These are phyloP conservation scores for Desmodus rotundus DNA, from an alignment of 2,113 vertebrate genomes.

Conservation along the genomic window DNA sequence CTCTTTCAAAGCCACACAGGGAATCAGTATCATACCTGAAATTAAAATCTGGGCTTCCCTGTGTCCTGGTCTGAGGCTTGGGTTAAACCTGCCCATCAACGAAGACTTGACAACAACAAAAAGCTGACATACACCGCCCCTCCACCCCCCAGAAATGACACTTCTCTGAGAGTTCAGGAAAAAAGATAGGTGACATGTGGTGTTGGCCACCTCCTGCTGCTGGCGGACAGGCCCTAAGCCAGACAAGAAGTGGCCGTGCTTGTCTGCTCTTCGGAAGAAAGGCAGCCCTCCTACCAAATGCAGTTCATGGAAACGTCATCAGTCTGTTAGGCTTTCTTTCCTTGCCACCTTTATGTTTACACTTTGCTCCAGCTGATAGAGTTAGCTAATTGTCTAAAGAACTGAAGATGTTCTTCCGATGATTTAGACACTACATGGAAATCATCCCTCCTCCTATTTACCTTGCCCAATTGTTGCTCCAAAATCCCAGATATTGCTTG, in stretches of 20 bases:
- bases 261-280: not conserved
- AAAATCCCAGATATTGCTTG: not conserved
- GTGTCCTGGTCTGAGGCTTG: not conserved
- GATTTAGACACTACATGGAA: not conserved
- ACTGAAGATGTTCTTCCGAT: not conserved
- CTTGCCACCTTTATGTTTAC: not conserved
- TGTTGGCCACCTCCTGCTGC: too few species aligned
- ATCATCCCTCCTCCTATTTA: not conserved
- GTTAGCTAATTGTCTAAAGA: not conserved
- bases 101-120: not conserved
- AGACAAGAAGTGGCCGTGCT: rapidly evolving
- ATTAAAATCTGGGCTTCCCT: conserved; percentile 14
- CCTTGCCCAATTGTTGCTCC: not conserved
- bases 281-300: not conserved
- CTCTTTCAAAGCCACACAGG: conserved; percentile 49
- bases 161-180: not conserved
- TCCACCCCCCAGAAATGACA: not conserved
- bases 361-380: not conserved
- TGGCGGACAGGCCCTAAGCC: not conserved
- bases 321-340: not conserved
- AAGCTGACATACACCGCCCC: not conserved
- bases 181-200: not conserved
- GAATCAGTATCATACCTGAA: not conserved
- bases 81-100: not conserved
- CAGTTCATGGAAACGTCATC: not conserved